A percentile compares a stretch with the other conserved stretches of the same genome.
phyloP scores from a whole-genome alignment of 1,140 invertebrate genomes.

The Eriosoma lanigerum region DNA sequence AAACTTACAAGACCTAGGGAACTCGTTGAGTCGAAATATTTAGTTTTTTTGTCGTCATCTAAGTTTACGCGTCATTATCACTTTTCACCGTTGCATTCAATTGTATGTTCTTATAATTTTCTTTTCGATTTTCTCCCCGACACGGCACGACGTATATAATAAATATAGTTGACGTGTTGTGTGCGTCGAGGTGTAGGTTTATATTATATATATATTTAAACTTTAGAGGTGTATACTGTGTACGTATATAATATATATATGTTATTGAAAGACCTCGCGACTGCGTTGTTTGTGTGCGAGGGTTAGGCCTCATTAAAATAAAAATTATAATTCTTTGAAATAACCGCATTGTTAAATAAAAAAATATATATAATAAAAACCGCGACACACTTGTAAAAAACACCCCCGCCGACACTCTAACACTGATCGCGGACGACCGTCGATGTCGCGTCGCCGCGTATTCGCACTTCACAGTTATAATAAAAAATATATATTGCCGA shows the following conservation, averaged over 20 bases:
- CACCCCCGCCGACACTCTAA: slow-evolving; percentile 38
- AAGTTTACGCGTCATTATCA: too few species aligned
- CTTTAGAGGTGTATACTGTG: background rate
- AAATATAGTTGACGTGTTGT: too few species aligned
- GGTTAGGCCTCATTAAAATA: slow-evolving; percentile 49
- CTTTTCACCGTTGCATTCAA: too few species aligned
- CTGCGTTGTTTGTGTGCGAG: too few species aligned
- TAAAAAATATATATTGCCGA: background rate
- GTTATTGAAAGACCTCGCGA: background rate
- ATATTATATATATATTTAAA: too few species aligned
- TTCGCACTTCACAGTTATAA: background rate
- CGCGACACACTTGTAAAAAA: slow-evolving; percentile 40
- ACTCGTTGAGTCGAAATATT: too few species aligned
- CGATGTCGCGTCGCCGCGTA: background rate
- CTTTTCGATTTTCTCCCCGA: too few species aligned
- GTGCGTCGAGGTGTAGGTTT: too few species aligned
- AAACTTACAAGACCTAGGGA: too few species aligned
- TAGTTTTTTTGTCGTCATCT: too few species aligned
- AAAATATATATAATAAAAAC: slow-evolving; percentile 29
- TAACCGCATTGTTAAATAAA: slow-evolving; percentile 8
- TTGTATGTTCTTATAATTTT: too few species aligned
- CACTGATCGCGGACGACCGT: slow-evolving; percentile 29
- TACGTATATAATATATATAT: background rate
- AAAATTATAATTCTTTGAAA: slow-evolving; percentile 51
- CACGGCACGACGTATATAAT: too few species aligned